Base-by-base conservation (phyloP, 2,113 vertebrate species). In the Strix uralensis region DNA sequence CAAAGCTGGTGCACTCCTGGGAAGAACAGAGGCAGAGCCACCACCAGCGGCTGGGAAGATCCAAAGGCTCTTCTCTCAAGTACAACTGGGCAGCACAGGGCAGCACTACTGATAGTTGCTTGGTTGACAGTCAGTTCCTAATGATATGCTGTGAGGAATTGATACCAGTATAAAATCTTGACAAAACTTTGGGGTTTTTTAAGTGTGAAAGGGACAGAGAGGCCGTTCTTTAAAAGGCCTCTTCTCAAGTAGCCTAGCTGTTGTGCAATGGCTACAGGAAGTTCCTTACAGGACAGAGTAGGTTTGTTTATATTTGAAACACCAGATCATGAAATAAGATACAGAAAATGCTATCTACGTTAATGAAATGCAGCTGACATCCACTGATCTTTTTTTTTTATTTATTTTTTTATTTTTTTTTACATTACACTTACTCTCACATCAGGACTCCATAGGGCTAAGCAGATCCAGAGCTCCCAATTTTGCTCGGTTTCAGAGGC, bases 331-430 rank as follows among this genome's bases (percentile, higher is more conserved):
- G 65, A 87, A 91, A 92, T 26, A 86, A 84, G 93, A 96, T 82
- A 81, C 47, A 55, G 44, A 95, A 96, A 92, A 94, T 54, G 7
- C 67, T 81, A 90, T 83, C 73, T 86, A 38, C 9, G 20, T 75
- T 92, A 96, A 96, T 90, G 72, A 92, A 96, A 96, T 72, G 40
- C 75, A 94, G 90, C 72, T 96, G 94, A 74, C 63, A 57, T 74
- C 21, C 65, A 52, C 25, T 71, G 29, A 15, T 69, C 51, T 18
- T 34, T 83, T n/a, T 11, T 22, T 57, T 57, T 51, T 70, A 8
- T 40, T 40, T 40, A 40, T 40, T 40, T 40, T 38, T 44, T 52
- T 62, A 65, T 72, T n/a, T 21, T 62, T 40, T 70, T 82, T 74
- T 11, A 18, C 30, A 13, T 71, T 82, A 40, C 30, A 38, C 47